Percentiles rank a stretch among this genome's conserved stretches.
phyloP scores from a whole-genome alignment of 2,113 vertebrate species.

The Lagopus muta region DNA sequence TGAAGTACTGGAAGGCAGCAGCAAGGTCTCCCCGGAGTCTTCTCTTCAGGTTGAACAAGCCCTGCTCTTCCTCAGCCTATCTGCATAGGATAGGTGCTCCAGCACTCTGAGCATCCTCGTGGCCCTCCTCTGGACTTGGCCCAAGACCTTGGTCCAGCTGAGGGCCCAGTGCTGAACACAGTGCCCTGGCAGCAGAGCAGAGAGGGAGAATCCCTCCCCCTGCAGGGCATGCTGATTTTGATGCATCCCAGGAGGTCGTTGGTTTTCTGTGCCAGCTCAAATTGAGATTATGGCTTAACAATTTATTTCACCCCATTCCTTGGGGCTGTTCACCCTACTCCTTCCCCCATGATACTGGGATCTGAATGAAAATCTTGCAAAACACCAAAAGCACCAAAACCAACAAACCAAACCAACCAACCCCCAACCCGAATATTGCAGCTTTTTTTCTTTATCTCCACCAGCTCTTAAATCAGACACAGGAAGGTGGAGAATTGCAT shows the following conservation, averaged over 20 bases:
- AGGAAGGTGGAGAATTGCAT: neutral
- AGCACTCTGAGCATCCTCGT: neutral
- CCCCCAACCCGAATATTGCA: fast-evolving
- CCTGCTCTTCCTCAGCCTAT: too few relatives aligned
- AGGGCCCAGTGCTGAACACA: neutral
- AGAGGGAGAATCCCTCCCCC: neutral
- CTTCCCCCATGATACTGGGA: neutral
- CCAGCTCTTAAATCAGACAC: neutral
- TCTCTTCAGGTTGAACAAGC: too few relatives aligned
- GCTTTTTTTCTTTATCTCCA: neutral
- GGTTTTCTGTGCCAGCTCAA: neutral
- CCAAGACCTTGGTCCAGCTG: neutral
- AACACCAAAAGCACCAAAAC: neutral
- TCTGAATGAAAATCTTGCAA: neutral
- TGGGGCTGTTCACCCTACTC: neutral
- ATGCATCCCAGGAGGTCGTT: neutral
- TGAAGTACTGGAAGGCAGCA: too few relatives aligned
- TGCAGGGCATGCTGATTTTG: neutral
- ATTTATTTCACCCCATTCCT: neutral
- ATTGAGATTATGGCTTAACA: neutral
- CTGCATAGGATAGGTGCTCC: neutral
- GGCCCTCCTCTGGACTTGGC: neutral
- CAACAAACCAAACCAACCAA: neutral
- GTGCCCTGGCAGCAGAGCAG: neutral
- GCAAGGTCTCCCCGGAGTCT: too few relatives aligned